These are phyloP conservation scores for Polyommatus icarus DNA, from an alignment of 2,888 invertebrate species.

Conservation along the genomic window DNA sequence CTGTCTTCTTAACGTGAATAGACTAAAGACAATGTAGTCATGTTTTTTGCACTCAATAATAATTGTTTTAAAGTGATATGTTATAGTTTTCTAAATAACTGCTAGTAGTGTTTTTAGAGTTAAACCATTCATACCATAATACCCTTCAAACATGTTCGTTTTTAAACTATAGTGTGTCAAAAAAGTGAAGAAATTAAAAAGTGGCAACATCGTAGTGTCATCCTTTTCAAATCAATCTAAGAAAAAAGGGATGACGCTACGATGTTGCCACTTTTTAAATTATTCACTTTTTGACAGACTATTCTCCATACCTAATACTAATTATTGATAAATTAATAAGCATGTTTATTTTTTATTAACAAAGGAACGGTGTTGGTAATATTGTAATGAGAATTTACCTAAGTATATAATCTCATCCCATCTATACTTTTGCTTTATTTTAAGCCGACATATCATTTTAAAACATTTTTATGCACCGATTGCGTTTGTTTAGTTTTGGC, in stretches of 20 bases:
- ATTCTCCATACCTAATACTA: neutral
- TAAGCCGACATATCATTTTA: neutral
- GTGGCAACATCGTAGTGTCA: too few species aligned
- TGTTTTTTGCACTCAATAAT: neutral
- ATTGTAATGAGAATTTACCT: neutral
- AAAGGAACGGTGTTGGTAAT: neutral
- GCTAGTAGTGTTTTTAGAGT: neutral
- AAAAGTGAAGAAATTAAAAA: too few species aligned
- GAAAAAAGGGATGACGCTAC: too few species aligned
- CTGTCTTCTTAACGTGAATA: neutral
- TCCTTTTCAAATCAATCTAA: too few species aligned
- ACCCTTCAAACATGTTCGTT: neutral
- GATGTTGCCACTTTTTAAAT: too few species aligned
- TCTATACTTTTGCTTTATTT: neutral
- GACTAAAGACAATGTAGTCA: neutral
- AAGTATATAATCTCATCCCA: neutral
- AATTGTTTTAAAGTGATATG: constrained; percentile 7
- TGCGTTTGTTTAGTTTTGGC: neutral
- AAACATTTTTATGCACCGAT: neutral
- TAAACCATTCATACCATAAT: neutral
- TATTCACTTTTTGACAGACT: too few species aligned
- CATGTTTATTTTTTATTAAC: neutral
- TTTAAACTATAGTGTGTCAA: too few species aligned
- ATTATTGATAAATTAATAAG: neutral
- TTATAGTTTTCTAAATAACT: neutral